phyloP scores from a whole-genome alignment of 2,888 invertebrate species.

The Boloria selene region DNA sequence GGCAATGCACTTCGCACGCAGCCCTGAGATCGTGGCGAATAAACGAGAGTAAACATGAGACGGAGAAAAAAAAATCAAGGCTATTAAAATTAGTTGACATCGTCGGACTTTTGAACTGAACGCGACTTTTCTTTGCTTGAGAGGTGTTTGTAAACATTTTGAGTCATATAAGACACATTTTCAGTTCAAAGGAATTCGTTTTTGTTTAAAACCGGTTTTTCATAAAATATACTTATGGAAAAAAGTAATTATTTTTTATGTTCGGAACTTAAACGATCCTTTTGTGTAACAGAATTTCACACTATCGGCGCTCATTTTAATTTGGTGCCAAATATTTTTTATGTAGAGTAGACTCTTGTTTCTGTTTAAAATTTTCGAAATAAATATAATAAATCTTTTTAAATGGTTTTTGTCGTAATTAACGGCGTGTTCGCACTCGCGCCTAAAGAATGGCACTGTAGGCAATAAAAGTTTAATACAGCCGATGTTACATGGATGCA shows the following conservation, averaged over 20 bases:
- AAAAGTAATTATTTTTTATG: no score
- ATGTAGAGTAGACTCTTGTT: constrained; percentile 17
- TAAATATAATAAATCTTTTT: constrained; percentile 72
- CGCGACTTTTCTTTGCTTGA: constrained; percentile 21
- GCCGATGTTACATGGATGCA: constrained; percentile 62
- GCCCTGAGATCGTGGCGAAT: constrained; percentile 71
- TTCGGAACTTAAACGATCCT: not conserved
- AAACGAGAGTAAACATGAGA: constrained; percentile 70
- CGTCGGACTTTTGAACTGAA: constrained; percentile 29
- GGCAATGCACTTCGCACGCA: constrained; percentile 79
- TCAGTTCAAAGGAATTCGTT: no score
- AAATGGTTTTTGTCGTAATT: constrained; percentile 73
- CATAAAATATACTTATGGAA: no score
- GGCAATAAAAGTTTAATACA: constrained; percentile 74
- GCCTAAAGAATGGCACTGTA: constrained; percentile 67
- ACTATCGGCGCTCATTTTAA: not conserved
- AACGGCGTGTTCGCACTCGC: constrained; percentile 70
- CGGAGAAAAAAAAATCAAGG: constrained; percentile 53
- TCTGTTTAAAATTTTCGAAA: constrained; percentile 50
- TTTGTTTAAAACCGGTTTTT: no score
- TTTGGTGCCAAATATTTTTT: constrained; percentile 11
- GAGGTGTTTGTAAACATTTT: constrained; percentile 21
- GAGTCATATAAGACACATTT: not conserved
- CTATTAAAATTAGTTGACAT: constrained; percentile 63
- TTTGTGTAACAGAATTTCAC: not conserved